These are phyloP conservation scores for Scolopax bukidnonensis DNA, from an alignment of 2,797 vertebrate genomes.

Conservation along the genomic window DNA sequence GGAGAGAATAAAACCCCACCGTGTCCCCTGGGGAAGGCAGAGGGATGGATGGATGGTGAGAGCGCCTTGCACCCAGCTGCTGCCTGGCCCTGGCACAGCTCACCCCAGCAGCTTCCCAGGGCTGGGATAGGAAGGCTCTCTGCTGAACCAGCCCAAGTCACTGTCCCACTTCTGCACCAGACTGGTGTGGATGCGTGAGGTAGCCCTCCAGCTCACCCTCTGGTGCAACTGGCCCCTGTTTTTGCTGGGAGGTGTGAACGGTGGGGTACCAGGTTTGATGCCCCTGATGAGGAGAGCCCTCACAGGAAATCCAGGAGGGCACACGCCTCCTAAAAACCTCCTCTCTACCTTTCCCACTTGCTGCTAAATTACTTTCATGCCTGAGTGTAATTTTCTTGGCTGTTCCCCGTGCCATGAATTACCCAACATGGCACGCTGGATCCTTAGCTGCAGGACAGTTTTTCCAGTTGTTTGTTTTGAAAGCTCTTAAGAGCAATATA, in stretches of 20 bases:
- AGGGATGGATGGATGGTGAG: not conserved
- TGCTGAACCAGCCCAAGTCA: not conserved
- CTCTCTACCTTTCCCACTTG: not conserved
- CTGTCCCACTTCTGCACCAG: not conserved
- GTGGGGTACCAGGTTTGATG: accelerated
- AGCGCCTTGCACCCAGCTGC: not conserved
- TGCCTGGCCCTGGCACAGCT: not conserved
- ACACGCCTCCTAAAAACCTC: not conserved
- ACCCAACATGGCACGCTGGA: not conserved
- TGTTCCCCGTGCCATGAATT: not conserved
- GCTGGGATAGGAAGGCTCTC: not conserved
- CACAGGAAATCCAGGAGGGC: not conserved
- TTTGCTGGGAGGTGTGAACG: accelerated
- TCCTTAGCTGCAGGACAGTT: constrained; percentile 65
- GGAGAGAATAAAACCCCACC: not conserved
- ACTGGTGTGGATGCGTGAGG: not conserved
- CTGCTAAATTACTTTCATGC: not conserved
- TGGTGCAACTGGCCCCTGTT: not conserved
- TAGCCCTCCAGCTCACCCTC: not conserved
- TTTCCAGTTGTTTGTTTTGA: constrained; percentile 68
- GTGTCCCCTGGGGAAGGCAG: not conserved
- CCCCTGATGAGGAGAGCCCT: not conserved
- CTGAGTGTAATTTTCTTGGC: not conserved
- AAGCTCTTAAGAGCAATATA: constrained; percentile 69
- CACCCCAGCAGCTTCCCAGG: not conserved